Conservation (phyloP, 1,140 invertebrate genomes). For the Diuraphis noxia region DNA sequence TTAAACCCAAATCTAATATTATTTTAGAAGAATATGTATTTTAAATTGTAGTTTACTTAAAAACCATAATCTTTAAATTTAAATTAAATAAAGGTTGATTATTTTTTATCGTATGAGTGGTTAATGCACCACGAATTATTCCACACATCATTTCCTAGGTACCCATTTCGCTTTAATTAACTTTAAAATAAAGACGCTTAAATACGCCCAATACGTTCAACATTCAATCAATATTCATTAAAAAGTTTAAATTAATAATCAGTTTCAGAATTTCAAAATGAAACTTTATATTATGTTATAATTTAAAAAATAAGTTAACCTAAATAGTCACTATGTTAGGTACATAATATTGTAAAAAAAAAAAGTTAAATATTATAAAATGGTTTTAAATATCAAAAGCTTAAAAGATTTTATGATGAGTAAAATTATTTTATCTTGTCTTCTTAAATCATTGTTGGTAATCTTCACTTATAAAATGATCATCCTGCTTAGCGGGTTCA, state of each 20-base stretch:
- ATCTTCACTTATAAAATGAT: too few species aligned
- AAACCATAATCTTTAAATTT: not conserved
- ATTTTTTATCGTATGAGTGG: not conserved
- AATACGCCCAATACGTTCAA: not conserved
- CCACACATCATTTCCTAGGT: too few species aligned
- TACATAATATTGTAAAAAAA: not conserved
- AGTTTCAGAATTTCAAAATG: not conserved
- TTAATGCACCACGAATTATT: not conserved
- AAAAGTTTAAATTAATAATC: not conserved
- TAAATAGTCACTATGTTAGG: not conserved
- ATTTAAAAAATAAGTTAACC: not conserved
- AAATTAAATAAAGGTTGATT: not conserved
- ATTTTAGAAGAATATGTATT: not conserved
- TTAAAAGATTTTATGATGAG: too few species aligned
- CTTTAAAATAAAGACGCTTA: not conserved
- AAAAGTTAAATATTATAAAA: not conserved
- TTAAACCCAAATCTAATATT: not conserved
- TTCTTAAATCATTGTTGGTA: too few species aligned
- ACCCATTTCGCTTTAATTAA: not conserved
- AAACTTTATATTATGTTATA: not conserved
- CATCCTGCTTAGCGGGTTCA: too few species aligned
- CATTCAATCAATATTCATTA: not conserved
- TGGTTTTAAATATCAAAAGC: not conserved
- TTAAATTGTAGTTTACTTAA: not conserved
- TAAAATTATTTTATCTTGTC: too few species aligned